Conservation (phyloP, 2,797 vertebrate species). For the Clarias pachynema region DNA sequence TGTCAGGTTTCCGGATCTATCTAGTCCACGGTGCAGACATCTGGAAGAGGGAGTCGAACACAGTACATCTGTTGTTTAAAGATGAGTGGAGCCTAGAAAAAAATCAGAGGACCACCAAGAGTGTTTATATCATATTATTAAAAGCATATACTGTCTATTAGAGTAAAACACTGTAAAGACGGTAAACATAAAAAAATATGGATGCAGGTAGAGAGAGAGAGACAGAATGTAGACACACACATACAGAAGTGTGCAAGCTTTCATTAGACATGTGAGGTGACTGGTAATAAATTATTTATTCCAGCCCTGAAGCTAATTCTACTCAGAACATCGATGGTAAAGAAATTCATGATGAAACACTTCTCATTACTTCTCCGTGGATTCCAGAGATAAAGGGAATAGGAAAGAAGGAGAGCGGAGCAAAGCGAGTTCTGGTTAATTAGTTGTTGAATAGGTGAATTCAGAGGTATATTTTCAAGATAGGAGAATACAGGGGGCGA, state of each 20-base stretch:
- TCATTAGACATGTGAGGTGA: slow-evolving; percentile 51
- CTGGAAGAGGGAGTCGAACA: slow-evolving; percentile 46
- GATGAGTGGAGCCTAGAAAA: slow-evolving; percentile 34
- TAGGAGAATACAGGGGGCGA: neutral
- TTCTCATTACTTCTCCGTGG: slow-evolving; percentile 39
- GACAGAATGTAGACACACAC: neutral
- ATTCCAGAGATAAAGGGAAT: slow-evolving; percentile 9
- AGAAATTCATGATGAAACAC: slow-evolving; percentile 36
- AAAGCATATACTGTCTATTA: neutral
- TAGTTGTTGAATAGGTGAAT: slow-evolving; percentile 24
- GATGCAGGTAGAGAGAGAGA: neutral
- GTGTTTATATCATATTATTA: slow-evolving; percentile 4
- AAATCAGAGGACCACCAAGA: neutral
- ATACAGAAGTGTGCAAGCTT: slow-evolving; percentile 31
- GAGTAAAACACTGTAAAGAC: neutral
- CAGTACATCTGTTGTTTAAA: slow-evolving; percentile 43
- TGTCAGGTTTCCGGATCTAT: slow-evolving; percentile 38
- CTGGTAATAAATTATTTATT: slow-evolving; percentile 58
- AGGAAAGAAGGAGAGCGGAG: neutral
- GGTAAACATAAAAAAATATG: neutral
- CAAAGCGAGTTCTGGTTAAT: slow-evolving; percentile 29
- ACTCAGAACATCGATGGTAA: slow-evolving; percentile 25
- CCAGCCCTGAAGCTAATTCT: slow-evolving; percentile 45
- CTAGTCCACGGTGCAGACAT: slow-evolving; percentile 45
- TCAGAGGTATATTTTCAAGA: slow-evolving; percentile 33